These are phyloP conservation scores for Tetraodon nigroviridis DNA, from an alignment of 2,113 vertebrate species.

Conservation along the genomic window DNA sequence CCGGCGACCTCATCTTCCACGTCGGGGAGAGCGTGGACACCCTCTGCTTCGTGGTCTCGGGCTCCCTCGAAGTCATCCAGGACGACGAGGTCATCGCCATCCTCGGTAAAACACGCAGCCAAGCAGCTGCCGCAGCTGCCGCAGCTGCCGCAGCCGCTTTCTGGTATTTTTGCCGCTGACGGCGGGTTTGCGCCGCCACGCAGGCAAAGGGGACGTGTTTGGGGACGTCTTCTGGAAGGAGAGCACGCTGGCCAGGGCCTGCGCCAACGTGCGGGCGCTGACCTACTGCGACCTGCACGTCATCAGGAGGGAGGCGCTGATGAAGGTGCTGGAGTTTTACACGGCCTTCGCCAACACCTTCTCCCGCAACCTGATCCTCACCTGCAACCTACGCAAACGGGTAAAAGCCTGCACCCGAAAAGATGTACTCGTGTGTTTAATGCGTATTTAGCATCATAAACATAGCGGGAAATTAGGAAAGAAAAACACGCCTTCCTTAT, in stretches of 20 bases:
- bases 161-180: too few relatives aligned
- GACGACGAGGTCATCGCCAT: slow-evolving; percentile 98
- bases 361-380: slow-evolving; percentile 93
- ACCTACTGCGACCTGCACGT: slow-evolving; percentile 98
- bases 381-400: slow-evolving; percentile 94
- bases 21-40: slow-evolving; percentile 96
- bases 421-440: too few relatives aligned
- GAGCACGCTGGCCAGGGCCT: slow-evolving; percentile 86
- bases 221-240: slow-evolving; percentile 99
- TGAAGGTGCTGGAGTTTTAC: slow-evolving; percentile 95
- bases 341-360: slow-evolving; percentile 95
- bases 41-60: slow-evolving; percentile 95
- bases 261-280: slow-evolving; percentile 92
- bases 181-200: not conserved
- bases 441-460: not conserved
- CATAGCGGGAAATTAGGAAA: not conserved
- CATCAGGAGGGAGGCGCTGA: slow-evolving; percentile 89
- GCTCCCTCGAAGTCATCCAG: slow-evolving; percentile 97
- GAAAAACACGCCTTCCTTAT: not conserved
- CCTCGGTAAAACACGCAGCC: slow-evolving; percentile 76
- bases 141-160: too few relatives aligned
- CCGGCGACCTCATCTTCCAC: slow-evolving; percentile 97
- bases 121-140: too few relatives aligned
- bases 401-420: slow-evolving; percentile 71
- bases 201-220: slow-evolving; percentile 98